Percentiles rank a stretch among this genome's conserved stretches.
Evolutionary conservation across 2,888 invertebrate species (phyloP).

Genomic region (Margaritifera margaritifera): DNA sequence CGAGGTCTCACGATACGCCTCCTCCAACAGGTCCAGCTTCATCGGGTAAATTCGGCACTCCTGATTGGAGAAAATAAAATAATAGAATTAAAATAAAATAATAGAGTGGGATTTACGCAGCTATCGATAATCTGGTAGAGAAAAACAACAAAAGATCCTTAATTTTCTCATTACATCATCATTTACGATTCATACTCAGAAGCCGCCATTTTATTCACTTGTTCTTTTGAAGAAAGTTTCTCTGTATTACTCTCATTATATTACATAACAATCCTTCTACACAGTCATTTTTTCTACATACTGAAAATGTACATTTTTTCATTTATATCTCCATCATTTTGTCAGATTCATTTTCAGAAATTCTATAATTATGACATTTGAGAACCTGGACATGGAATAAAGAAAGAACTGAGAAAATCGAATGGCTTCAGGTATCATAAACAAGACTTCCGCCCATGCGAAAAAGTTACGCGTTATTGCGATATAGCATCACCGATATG

Average conservation of each 20-base stretch:
- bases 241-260: no score
- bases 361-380: neutral
- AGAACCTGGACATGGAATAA: neutral
- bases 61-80: constrained; percentile 22
- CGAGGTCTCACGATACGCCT: constrained; percentile 34
- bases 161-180: neutral
- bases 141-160: neutral
- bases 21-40: constrained; percentile 50
- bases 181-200: neutral
- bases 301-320: no score
- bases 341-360: neutral
- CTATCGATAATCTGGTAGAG: neutral
- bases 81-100: neutral
- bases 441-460: no score
- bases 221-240: no score
- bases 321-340: neutral
- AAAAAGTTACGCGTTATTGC: no score
- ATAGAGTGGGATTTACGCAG: neutral
- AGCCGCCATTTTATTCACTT: no score
- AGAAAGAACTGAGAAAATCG: neutral
- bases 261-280: no score
- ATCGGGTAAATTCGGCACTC: constrained; percentile 56
- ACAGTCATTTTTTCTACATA: no score
- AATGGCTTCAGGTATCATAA: no score
- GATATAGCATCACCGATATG: no score